Evolutionary conservation across 2,113 vertebrate genomes (phyloP).

Genomic region (Burhinus bistriatus): DNA sequence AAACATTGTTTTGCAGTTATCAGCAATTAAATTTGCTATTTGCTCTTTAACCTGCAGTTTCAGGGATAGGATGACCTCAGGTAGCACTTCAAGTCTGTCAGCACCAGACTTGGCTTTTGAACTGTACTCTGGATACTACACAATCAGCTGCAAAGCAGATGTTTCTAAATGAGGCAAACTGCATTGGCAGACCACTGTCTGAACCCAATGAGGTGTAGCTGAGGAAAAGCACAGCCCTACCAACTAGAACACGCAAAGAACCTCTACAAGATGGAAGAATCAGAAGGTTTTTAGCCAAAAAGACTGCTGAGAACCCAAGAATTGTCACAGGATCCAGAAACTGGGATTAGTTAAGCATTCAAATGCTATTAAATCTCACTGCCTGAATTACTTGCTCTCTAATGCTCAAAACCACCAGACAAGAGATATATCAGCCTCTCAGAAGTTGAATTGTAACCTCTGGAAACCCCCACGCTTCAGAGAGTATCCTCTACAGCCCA

Average conservation of each 20-base stretch:
- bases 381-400: neutral
- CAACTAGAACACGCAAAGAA: neutral
- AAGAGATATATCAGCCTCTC: neutral
- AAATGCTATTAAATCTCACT: neutral
- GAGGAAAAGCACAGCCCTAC: neutral
- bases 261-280: neutral
- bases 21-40: neutral
- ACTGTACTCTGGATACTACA: neutral
- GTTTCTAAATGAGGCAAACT: neutral
- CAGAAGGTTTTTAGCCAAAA: neutral
- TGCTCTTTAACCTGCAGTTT: neutral
- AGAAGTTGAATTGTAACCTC: neutral
- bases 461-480: neutral
- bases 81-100: neutral
- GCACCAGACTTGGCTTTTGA: neutral
- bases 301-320: neutral
- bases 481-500: neutral
- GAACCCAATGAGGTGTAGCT: neutral
- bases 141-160: neutral
- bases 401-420: neutral
- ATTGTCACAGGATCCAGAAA: neutral
- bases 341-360: neutral
- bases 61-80: neutral
- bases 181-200: neutral
- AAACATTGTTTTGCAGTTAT: neutral